These are phyloP conservation scores for Lamellibrachia columna DNA, from an alignment of 2,888 invertebrate species.

Conservation along the genomic window DNA sequence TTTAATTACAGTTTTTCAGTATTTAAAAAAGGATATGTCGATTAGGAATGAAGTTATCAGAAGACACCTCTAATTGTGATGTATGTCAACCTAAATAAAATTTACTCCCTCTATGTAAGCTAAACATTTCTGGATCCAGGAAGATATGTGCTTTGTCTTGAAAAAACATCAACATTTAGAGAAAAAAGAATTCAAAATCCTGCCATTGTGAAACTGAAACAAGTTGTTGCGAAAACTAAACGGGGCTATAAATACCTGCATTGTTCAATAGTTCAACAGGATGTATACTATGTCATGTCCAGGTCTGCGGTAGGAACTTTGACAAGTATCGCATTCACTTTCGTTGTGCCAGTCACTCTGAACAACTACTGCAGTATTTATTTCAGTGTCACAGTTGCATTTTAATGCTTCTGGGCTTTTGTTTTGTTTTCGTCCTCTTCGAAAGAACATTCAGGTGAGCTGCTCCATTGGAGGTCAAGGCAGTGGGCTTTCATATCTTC, in stretches of 20 bases:
- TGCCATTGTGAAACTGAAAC: neutral
- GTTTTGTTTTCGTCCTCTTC: no score
- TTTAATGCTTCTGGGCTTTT: neutral
- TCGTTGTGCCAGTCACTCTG: neutral
- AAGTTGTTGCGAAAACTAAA: neutral
- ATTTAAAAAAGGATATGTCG: no score
- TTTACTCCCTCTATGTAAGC: neutral
- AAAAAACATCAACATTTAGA: neutral
- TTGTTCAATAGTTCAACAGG: neutral
- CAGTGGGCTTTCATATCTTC: neutral
- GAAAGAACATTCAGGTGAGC: no score
- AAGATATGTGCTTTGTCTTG: neutral
- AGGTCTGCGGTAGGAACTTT: neutral
- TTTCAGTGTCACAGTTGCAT: neutral
- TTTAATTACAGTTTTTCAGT: no score
- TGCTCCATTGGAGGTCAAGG: no score
- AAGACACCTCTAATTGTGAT: neutral
- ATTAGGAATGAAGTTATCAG: no score
- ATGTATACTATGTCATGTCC: neutral
- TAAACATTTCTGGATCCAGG: neutral
- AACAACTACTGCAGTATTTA: neutral
- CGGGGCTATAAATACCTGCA: neutral
- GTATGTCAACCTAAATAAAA: neutral
- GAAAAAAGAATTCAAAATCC: neutral
- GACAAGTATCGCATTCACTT: neutral